Conservation (phyloP, 2,797 vertebrate species). For the Garrulus glandarius region DNA sequence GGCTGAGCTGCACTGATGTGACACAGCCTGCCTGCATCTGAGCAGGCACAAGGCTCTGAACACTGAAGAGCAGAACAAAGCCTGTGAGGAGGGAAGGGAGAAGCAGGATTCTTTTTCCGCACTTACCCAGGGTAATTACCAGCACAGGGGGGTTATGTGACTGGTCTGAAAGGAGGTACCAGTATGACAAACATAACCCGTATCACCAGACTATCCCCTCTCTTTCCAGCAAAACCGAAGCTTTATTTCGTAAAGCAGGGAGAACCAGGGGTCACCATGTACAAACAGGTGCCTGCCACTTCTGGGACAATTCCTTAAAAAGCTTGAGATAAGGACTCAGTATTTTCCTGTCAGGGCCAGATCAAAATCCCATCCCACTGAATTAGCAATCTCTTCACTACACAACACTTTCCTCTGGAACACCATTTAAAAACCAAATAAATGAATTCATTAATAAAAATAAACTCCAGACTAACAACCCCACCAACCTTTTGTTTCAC, state of each 20-base stretch:
- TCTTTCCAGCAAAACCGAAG: neutral
- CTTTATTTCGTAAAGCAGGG: neutral
- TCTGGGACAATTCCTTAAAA: neutral
- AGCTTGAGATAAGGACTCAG: neutral
- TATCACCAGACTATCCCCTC: neutral
- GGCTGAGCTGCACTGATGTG: neutral
- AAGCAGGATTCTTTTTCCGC: neutral
- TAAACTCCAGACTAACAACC: neutral
- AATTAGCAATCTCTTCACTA: neutral
- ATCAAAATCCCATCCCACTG: neutral
- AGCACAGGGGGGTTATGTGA: fast-evolving
- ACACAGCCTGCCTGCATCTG: neutral
- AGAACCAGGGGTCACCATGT: neutral
- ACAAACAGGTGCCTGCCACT: neutral
- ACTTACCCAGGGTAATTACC: neutral
- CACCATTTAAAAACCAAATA: fast-evolving
- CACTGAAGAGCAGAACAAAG: neutral
- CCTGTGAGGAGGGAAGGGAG: neutral
- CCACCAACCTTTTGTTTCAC: neutral
- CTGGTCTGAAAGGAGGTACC: neutral
- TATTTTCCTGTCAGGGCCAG: neutral
- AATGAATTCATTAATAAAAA: neutral
- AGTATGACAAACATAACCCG: neutral
- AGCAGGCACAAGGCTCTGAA: neutral
- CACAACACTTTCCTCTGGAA: neutral